These are phyloP conservation scores for Adelognathus sp. DNA, from an alignment of 2,888 invertebrate species.

Conservation along the genomic window DNA sequence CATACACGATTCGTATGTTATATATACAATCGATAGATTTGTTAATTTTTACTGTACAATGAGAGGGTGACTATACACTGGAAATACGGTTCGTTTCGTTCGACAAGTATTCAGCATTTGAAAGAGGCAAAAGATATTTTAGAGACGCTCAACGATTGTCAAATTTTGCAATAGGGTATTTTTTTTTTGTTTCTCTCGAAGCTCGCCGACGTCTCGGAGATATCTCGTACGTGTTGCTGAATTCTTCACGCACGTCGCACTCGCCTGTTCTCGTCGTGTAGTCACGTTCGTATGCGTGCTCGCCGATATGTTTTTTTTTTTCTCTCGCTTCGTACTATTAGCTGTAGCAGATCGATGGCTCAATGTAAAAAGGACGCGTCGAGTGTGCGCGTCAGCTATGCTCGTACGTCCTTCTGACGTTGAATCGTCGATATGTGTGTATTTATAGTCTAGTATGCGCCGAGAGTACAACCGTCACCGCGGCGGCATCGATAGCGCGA, in stretches of 20 bases:
- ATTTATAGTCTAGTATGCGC: slow-evolving; percentile 1
- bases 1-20: slow-evolving; percentile 58
- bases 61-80: no score
- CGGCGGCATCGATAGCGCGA: slow-evolving; percentile 45
- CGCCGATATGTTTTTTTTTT: slow-evolving; percentile 41
- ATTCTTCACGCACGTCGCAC: slow-evolving; percentile 37
- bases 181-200: not conserved
- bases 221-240: slow-evolving; percentile 45
- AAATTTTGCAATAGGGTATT: no score
- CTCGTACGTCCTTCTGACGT: no score
- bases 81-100: no score
- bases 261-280: slow-evolving; percentile 19
- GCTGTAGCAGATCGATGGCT: not conserved
- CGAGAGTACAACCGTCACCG: slow-evolving; percentile 20
- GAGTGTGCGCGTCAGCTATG: not conserved
- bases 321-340: slow-evolving; percentile 46
- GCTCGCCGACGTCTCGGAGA: not conserved
- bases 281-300: slow-evolving; percentile 49
- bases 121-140: no score
- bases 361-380: not conserved
- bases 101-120: no score
- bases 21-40: slow-evolving; percentile 16
- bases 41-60: not conserved
- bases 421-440: not conserved
- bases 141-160: no score